Evolutionary conservation across 1,140 invertebrate species (phyloP), one percentile per base, ranked within the genome.

Genomic region (Psix sp.): DNA sequence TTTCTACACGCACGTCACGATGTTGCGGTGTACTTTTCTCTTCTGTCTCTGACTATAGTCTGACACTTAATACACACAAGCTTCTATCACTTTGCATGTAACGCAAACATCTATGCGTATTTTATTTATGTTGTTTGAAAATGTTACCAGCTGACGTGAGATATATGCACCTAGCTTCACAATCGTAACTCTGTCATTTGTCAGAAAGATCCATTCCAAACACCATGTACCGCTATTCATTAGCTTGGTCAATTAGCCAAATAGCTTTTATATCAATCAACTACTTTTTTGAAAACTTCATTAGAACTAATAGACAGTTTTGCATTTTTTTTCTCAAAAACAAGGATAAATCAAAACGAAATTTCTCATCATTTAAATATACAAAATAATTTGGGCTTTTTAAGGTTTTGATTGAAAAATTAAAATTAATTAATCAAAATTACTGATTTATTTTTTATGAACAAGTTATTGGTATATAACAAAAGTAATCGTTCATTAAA

Each of bases 1-100:
- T 80, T 80, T 80, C 79, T 80, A 77, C 33, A 66, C 60, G 38
- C 62, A 66, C 43, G 51, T 38, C 35, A 26, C 14, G 57, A 65
- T 56, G 40, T 76, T 65, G 57, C 49, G 46, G 31, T 39, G 33
- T 39, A 65, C 48, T 54, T 65, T 65, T 54, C 49, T 42, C 45
- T 20, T 59, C 56, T 17, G 38, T 2, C 59, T 51, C 29, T 38
- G 7, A 15, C 29, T 26, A 1, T 18, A 24, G 51, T 5, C 33
- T 42, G 49, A 67, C 54, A 59, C 60, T 49, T 35, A 15, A 67
- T 56, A 56, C 45, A 40, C 45, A 38, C 17, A 36, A 21, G 39
- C 26, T 54, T 45, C 10, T 5, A 16, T 38, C n/a, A 17, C 54
- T 45, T 51, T 56, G 40, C 43, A 42, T 42, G 35, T 20, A 16